These are phyloP conservation scores for Ahaetulla prasina DNA, from an alignment of 2,113 vertebrate genomes.

Conservation along the genomic window DNA sequence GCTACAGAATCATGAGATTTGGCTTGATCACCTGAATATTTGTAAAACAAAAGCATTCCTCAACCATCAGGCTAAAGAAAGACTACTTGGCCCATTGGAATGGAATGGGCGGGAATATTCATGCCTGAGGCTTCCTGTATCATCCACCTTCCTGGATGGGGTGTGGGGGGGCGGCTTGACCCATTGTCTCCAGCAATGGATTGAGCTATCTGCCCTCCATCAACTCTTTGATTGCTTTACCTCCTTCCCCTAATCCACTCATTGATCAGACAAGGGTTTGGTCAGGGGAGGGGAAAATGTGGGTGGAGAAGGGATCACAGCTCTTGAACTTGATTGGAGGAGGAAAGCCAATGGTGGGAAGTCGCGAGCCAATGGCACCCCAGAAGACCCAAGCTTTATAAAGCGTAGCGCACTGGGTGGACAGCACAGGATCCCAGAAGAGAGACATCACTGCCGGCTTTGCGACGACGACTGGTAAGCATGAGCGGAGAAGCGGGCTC, in stretches of 20 bases:
- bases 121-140: not conserved
- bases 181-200: conserved; percentile 8
- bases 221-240: conserved; percentile 5
- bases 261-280: conserved; percentile 10
- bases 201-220: conserved; percentile 9
- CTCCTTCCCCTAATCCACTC: not conserved
- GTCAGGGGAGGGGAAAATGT: not conserved
- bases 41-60: conserved; percentile 4
- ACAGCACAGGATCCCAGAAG: not conserved
- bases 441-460: fast-evolving
- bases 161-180: not conserved
- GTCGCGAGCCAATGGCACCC: not conserved
- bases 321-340: conserved; percentile 35
- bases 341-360: conserved; percentile 15
- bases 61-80: not conserved
- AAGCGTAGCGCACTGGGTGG: not conserved
- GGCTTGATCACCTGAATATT: not conserved
- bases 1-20: not conserved
- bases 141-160: not conserved
- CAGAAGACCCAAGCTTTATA: conserved; percentile 11
- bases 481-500: not conserved
- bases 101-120: conserved; percentile 1
- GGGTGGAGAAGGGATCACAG: not conserved
- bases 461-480: not conserved
- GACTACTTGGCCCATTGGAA: not conserved